A percentile compares a stretch with the other conserved stretches of the same genome.
phyloP scores from a whole-genome alignment of 2,113 vertebrate genomes.

The Nymphicus hollandicus region DNA sequence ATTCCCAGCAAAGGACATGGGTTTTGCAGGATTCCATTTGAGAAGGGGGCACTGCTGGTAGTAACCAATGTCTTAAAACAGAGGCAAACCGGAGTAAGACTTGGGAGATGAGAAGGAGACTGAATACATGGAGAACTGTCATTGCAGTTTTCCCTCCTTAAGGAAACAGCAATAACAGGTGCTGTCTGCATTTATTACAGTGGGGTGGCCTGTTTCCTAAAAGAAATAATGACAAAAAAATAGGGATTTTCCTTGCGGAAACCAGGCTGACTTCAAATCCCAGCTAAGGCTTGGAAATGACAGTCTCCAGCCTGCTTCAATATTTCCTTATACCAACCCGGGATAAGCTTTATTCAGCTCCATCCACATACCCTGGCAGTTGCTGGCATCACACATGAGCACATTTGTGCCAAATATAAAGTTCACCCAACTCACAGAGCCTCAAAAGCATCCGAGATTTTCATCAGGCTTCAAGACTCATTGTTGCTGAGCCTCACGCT shows the following conservation, averaged over 20 bases:
- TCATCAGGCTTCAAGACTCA: conserved; percentile 56
- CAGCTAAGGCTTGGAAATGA: neutral
- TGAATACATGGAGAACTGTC: neutral
- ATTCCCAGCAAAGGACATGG: neutral
- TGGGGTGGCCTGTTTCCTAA: neutral
- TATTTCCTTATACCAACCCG: conserved; percentile 6
- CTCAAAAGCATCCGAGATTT: conserved; percentile 64
- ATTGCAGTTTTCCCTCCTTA: neutral
- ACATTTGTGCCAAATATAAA: conserved; percentile 60
- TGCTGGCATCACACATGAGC: conserved; percentile 40
- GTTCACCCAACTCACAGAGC: conserved; percentile 58
- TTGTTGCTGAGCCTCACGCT: conserved; percentile 58
- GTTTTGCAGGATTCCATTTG: neutral
- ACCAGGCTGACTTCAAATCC: neutral
- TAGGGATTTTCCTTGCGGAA: neutral
- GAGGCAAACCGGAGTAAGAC: neutral
- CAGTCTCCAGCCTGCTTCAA: neutral
- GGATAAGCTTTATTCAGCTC: conserved; percentile 44
- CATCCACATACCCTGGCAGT: conserved; percentile 27
- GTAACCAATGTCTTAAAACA: neutral
- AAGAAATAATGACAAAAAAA: neutral
- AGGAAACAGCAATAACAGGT: neutral
- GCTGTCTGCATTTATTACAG: neutral
- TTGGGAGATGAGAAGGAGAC: neutral
- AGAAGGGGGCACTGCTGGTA: neutral